Evolutionary conservation across 2,888 invertebrate genomes (phyloP), one percentile per base, ranked within the genome.

Genomic region (Micoletzkya japonica): DNA sequence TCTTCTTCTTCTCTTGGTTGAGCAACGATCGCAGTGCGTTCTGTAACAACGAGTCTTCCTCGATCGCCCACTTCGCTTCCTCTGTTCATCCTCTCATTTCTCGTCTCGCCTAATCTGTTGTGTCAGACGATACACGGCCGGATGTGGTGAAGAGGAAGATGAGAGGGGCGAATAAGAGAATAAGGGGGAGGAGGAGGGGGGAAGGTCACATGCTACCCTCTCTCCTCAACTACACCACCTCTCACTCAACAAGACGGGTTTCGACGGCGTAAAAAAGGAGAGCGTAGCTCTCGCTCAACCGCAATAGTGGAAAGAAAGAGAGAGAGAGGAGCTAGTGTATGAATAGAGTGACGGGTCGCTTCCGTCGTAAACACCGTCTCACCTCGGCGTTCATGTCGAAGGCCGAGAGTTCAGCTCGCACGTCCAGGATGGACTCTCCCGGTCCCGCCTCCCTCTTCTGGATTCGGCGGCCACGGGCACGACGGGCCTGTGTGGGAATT

Each of bases 361-460:
- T 52, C 24, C 52, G n/a, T 24, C 24, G 24, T n/a, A 44, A 14
- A 20, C 17, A 67, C n/a, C 34, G 17, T 32, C 30, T 57, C 54
- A 73, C 58, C 49, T 67, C 56, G 52, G 73, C 74, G 67, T 75
- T 76, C 32, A 75, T 77, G 52, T 80, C 80, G 63, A 80, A 70
- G 52, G 80, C 74, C 70, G 71, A 76, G 70, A 80, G 61, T 58
- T 80, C 79, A 7, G 76, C 76, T 60, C 80, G 70, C 30, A 80
- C 80, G 63, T 80, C 80, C 39, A 80, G 69, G 20, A 76, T 74
- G 58, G 74, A 76, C 56, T 77, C 78, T 28, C 54, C 54, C 2
- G 64, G 37, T 2, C 17, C 37, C 26, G 64, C 64, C 37, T 66
- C 64, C n/a, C 64, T 52, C 54, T 54, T 66, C 30, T 26, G 24